phyloP scores from a whole-genome alignment of 2,888 invertebrate genomes.

The Andrena camellia region DNA sequence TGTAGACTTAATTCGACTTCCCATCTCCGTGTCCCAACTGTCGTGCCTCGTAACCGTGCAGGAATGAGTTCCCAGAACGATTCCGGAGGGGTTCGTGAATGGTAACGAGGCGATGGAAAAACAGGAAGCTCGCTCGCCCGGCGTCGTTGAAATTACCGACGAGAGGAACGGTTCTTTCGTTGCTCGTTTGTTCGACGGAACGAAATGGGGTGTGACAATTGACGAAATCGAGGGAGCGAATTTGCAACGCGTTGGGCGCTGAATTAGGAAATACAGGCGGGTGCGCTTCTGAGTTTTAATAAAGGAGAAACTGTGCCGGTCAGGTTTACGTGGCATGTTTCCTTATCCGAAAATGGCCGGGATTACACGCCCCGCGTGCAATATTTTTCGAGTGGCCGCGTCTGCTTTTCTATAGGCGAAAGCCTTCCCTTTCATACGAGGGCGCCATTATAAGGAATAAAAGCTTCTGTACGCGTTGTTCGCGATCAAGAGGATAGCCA shows the following conservation, averaged over 20 bases:
- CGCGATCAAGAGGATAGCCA: constrained; percentile 37
- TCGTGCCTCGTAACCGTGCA: not conserved
- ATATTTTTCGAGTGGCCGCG: constrained; percentile 35
- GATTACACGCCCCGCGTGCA: constrained; percentile 26
- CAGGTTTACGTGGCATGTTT: constrained; percentile 1
- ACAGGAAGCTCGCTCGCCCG: not conserved
- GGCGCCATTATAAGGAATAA: constrained; percentile 38
- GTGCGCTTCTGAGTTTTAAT: not conserved
- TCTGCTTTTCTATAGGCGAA: constrained; percentile 34
- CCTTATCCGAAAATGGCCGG: not conserved
- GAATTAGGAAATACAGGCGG: too few relatives aligned
- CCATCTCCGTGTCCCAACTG: not conserved
- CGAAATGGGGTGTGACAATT: not conserved
- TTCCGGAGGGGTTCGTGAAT: not conserved
- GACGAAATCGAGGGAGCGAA: too few relatives aligned
- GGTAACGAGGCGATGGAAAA: constrained; percentile 11
- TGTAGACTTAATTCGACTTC: constrained; percentile 11
- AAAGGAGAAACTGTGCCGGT: not conserved
- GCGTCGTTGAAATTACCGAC: constrained; percentile 3
- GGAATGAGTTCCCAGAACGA: not conserved
- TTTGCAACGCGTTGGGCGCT: too few relatives aligned
- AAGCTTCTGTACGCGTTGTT: constrained; percentile 42
- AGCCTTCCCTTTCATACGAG: constrained; percentile 33
- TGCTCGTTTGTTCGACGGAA: not conserved
- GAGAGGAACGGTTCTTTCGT: not conserved